Base-by-base conservation (phyloP, 2,888 invertebrate species). In the Melanophora roralis region DNA sequence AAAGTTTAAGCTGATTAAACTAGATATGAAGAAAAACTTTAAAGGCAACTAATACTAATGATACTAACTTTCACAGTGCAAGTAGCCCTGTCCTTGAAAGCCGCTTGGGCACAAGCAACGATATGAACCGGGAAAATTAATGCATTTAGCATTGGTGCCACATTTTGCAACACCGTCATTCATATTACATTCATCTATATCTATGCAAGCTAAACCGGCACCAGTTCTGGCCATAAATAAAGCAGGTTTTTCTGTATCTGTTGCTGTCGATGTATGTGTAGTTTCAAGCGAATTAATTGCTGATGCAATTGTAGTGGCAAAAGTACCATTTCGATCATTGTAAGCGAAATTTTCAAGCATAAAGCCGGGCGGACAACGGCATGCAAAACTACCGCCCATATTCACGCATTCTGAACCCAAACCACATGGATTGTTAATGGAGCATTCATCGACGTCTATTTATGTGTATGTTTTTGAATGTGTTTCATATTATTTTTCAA, bases 81-180 rank as follows among this genome's bases (percentile, higher is more conserved):
- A 92, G 87, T 93, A 92, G 85, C 95, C 94, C 89, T 94, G 93
- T 86, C 95, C 95, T 84, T 92, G 92, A 91, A 94, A 95, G 83
- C 95, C 95, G 84, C 92, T 92, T 34, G 94, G 94, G 88, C 95
- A 95, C 82, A 94, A 91, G 89, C 95, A 95, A 87, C 93, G 93
- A 91, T 92, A 95, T 72, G 94, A 93, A 84, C 96, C 96, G n/a
- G 93, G 93, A 65, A 94, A 92, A 90, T 96, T 96, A 89, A 93
- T 93, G 91, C 96, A 96, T 89, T 94, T 93, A 83, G 95, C 94
- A 89, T 95, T 94, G 85, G 92, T 91, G 82, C 95, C 95, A 88
- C 96, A 96, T 89, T 95, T 94, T 87, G 92, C 91, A 87, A 95
- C 95, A 86, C 93, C 91, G 85, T 92, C 92, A 82, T 91, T 87